phyloP scores from a whole-genome alignment of 2,888 invertebrate species.

The Oligia fasciuncula region DNA sequence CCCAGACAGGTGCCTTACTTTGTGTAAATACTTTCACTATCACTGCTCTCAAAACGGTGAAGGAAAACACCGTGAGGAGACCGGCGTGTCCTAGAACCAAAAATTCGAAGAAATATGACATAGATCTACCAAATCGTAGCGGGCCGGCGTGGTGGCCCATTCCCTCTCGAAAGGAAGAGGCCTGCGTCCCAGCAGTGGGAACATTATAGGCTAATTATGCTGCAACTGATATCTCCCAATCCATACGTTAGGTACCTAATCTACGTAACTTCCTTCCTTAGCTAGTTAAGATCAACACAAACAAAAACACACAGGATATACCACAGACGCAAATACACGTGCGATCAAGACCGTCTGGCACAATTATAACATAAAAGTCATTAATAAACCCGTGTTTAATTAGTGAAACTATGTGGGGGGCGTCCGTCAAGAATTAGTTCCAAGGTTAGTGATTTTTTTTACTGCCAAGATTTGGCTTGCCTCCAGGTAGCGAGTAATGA shows the following conservation, averaged over 20 bases:
- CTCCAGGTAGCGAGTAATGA: constrained; percentile 76
- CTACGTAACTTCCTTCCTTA: neutral
- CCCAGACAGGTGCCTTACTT: too few relatives aligned
- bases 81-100: too few relatives aligned
- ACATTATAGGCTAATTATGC: too few relatives aligned
- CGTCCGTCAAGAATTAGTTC: constrained; percentile 67
- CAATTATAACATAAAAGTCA: constrained; percentile 61
- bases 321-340: constrained; percentile 49
- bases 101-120: too few relatives aligned
- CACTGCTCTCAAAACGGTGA: too few relatives aligned
- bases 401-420: constrained; percentile 60
- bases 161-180: too few relatives aligned
- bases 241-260: too few relatives aligned
- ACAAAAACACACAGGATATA: constrained; percentile 29
- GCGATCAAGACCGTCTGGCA: constrained; percentile 40
- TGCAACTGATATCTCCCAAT: neutral
- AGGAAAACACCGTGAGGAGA: too few relatives aligned
- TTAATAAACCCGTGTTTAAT: constrained; percentile 64
- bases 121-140: too few relatives aligned
- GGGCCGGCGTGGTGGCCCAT: too few relatives aligned
- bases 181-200: too few relatives aligned
- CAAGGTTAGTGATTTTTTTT: constrained; percentile 74
- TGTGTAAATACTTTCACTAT: too few relatives aligned
- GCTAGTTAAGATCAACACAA: neutral
- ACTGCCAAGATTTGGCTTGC: constrained; percentile 72